Base-by-base conservation (phyloP, 2,113 vertebrate genomes). In the Anser brachyrhynchus region DNA sequence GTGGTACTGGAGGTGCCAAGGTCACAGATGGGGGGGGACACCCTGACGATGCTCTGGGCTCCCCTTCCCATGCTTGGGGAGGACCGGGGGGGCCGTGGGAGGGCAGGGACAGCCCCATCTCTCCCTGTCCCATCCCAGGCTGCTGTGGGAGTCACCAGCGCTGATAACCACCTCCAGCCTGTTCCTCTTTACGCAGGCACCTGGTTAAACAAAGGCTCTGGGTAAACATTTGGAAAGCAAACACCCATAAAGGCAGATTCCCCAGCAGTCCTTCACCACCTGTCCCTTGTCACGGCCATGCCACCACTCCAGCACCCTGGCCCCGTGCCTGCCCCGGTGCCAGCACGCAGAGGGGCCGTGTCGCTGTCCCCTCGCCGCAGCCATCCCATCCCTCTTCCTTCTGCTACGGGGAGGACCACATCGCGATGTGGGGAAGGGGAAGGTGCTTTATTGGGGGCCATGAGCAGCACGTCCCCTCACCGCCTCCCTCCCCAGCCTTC, bases 211-310 rank as follows among this genome's bases (percentile, higher is more conserved):
- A 81, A 44, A 69, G 58, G 57, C 76, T 54, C 79, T 71, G 92
- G 64, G 90, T 86, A 97, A 95, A 93, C 73, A 84, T 76, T 89
- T 86, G 87, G 66, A 93, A 77, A 95, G 84, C 91, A 97, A 97
- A 96, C 87, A 93, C 58, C 75, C 70, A 35, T 87, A 92, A 97
- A 84, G 49, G 65, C 52, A 79, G 86, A 78, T 93, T 95, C 86
- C 93, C 37, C 12, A 89, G 81, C 79, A 62, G 73, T 59, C 55
- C 74, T 79, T 46, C 75, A 43, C 62, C 58, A 65, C 51, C 77
- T 39, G 66, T 14, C 57, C 46, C 43, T 87, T 1, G 5, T 59
- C 37, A 14, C 74, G 1, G 0, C 0, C 0, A n/a, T 77, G 76
- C 37, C 80, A 57, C 72, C 1, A 0, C 31, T 25, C 43, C 0